Conservation (phyloP, 2,797 vertebrate genomes). For the Enteromius mattozi region DNA sequence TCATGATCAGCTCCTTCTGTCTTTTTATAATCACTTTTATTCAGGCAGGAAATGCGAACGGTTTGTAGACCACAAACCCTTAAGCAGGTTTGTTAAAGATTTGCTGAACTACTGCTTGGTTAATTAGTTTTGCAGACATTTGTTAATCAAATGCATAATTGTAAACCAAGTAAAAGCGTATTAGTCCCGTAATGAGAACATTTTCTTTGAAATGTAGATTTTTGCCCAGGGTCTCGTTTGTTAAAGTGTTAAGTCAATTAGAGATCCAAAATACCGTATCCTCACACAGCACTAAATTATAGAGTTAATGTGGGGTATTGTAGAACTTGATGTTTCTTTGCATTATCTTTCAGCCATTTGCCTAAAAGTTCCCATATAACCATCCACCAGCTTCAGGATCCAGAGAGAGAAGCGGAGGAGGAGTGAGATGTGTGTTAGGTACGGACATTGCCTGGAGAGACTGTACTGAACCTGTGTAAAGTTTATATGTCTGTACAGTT, state of each 20-base stretch:
- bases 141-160: neutral
- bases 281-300: neutral
- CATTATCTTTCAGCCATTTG: constrained; percentile 56
- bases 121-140: neutral
- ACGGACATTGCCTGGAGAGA: neutral
- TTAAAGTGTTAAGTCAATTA: neutral
- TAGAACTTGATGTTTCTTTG: neutral
- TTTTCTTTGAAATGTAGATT: neutral
- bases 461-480: neutral
- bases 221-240: neutral
- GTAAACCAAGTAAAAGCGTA: neutral
- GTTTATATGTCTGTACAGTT: constrained; percentile 21
- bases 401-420: constrained; percentile 55
- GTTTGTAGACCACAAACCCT: neutral
- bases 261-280: neutral
- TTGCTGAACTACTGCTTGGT: neutral
- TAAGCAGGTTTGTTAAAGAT: neutral
- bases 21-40: neutral
- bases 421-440: constrained; percentile 17
- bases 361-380: constrained; percentile 61
- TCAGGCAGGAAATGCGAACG: neutral
- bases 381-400: constrained; percentile 65
- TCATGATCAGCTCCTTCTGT: neutral
- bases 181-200: neutral
- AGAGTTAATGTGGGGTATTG: neutral